Evolutionary conservation across 2,888 invertebrate species (phyloP).

Genomic region (Campopleginae sp.): DNA sequence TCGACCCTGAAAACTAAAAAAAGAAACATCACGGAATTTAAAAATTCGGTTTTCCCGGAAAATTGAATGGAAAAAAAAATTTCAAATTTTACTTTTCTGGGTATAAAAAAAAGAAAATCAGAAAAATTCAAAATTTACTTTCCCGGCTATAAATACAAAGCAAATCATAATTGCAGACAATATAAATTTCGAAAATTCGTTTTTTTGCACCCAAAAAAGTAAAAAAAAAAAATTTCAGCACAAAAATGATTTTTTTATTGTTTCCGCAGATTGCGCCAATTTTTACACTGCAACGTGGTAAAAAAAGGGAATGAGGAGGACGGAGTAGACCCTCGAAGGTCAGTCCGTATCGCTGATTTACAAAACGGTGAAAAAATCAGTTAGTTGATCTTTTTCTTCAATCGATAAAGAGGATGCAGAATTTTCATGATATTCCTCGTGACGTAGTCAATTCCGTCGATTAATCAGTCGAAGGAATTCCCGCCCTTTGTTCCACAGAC

Average conservation of each 20-base stretch:
- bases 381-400: slow-evolving; percentile 21
- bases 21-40: too few species aligned
- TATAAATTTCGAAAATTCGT: too few species aligned
- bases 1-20: too few species aligned
- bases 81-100: neutral
- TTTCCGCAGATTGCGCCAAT: slow-evolving; percentile 25
- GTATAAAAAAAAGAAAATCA: too few species aligned
- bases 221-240: too few species aligned
- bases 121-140: neutral
- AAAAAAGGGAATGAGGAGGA: neutral
- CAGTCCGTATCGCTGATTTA: slow-evolving; percentile 14
- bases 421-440: neutral
- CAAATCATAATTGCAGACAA: too few species aligned
- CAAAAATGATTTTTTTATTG: neutral
- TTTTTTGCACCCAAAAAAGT: too few species aligned
- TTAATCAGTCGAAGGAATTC: neutral
- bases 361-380: slow-evolving; percentile 7
- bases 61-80: too few species aligned
- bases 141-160: too few species aligned
- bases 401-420: neutral
- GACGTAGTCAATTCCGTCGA: neutral
- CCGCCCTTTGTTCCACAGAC: neutral
- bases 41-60: too few species aligned
- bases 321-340: neutral
- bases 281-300: neutral